Evolutionary conservation across 2,113 vertebrate species (phyloP), one percentile per base, ranked within the genome.

Genomic region (Gambusia affinis): DNA sequence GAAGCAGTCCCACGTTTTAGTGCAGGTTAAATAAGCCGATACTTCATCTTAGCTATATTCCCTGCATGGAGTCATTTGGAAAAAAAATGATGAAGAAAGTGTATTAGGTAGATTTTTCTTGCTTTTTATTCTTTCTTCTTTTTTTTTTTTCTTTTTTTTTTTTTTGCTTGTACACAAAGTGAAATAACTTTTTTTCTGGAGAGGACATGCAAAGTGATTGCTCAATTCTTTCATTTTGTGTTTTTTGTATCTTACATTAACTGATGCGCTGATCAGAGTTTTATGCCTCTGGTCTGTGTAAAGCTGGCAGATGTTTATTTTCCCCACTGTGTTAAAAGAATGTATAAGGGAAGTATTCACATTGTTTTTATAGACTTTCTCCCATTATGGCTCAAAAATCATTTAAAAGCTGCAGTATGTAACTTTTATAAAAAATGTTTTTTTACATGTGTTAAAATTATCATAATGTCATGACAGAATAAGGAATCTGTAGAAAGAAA

Each of bases 11-110:
- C 64, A 17, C 69, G 70, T 84, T 73, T 60, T 63, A 30, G 64
- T 67, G 29, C 63, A 15, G 51, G 39, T 64, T 83, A 61, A 61
- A 33, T 35, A 29, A 62, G 12, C 28, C 29, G 30, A 15, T 22
- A 15, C 47, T 60, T 47, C 28, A 64, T 60, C 76, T 64, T 17
- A 37, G 37, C 54, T 63, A 24, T 14, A 70, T 3, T 35, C 64
- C 57, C 75, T 47, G 64, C 61, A 77, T 57, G 81, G 73, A 72
- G 51, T 77, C 64, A 30, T 72, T 81, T 77, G 24, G 22, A 54
- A n/a, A 27, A 44, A 70, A 22, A 71, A 60, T 42, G 1, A 0
- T 28, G 74, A 71, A 15, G 11, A 33, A 27, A 75, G 44, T 72
- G 31, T n/a, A 57, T 57, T 57, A 10, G 51, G 22, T n/a, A 6